These are phyloP conservation scores for Macrotrachela quadricornifera DNA, from an alignment of 1,140 invertebrate species.

Conservation along the genomic window DNA sequence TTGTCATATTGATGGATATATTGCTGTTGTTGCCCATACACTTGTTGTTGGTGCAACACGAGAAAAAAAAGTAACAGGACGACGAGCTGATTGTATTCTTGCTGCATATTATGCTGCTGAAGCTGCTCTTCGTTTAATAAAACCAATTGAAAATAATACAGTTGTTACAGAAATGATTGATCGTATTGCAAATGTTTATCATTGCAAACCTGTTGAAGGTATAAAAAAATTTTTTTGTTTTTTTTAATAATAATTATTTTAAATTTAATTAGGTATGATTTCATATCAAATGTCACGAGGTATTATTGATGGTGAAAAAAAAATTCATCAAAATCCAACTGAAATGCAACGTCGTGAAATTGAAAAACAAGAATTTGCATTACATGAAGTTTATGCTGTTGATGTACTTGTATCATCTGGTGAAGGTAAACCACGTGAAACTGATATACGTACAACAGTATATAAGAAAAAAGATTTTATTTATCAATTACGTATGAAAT, in stretches of 20 bases:
- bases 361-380: conserved; percentile 84
- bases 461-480: conserved; percentile 90
- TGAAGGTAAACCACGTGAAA: conserved; percentile 54
- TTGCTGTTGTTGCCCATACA: conserved; percentile 89
- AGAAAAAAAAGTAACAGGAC: conserved; percentile 43
- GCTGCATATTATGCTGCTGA: conserved; percentile 84
- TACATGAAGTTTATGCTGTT: conserved; percentile 92
- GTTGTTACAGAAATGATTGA: conserved; percentile 73
- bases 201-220: conserved; percentile 87
- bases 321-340: conserved; percentile 90
- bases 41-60: conserved; percentile 58
- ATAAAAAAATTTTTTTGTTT: neutral
- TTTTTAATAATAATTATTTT: neutral
- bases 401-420: conserved; percentile 87
- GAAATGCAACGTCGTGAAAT: conserved; percentile 77
- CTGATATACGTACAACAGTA: conserved; percentile 78
- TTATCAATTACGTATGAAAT: conserved; percentile 68
- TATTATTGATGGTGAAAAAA: conserved; percentile 86
- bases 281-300: conserved; percentile 69
- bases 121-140: conserved; percentile 69
- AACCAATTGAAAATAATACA: conserved; percentile 71
- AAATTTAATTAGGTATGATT: conserved; percentile 54
- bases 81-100: conserved; percentile 76
- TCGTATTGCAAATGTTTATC: conserved; percentile 69
- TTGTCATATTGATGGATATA: conserved; percentile 93